These are phyloP conservation scores for Idaea straminata DNA, from an alignment of 2,888 invertebrate genomes.

Conservation along the genomic window DNA sequence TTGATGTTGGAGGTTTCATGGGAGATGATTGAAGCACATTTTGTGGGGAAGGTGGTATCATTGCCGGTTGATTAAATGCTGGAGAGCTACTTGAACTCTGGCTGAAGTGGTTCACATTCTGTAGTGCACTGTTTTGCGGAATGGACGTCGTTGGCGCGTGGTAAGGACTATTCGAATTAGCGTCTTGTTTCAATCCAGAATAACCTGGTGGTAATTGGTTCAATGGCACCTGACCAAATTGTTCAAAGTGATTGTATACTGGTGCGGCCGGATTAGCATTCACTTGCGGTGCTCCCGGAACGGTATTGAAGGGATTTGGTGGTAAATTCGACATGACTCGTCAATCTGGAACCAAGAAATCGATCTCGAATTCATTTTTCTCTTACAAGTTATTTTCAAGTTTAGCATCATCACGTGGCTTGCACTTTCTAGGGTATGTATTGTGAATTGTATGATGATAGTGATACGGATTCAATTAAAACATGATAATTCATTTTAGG, in stretches of 20 bases:
- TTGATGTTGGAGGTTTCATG: slow-evolving; percentile 38
- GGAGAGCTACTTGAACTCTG: slow-evolving; percentile 70
- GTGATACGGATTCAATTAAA: slow-evolving; percentile 58
- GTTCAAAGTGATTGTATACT: slow-evolving; percentile 48
- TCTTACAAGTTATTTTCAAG: not conserved
- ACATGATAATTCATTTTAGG: slow-evolving; percentile 69
- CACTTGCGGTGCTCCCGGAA: slow-evolving; percentile 48
- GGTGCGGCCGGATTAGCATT: slow-evolving; percentile 51
- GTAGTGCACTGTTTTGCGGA: slow-evolving; percentile 44
- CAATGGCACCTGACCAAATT: slow-evolving; percentile 52
- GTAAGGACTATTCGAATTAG: slow-evolving; percentile 62
- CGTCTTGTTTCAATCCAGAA: slow-evolving; percentile 57
- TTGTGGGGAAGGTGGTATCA: slow-evolving; percentile 44
- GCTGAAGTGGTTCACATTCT: slow-evolving; percentile 56
- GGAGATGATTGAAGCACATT: slow-evolving; percentile 54
- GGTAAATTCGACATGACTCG: slow-evolving; percentile 72
- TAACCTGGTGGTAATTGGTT: slow-evolving; percentile 59
- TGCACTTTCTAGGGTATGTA: slow-evolving; percentile 43
- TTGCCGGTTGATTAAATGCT: slow-evolving; percentile 65
- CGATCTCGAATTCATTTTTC: not conserved
- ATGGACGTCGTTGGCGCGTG: slow-evolving; percentile 37
- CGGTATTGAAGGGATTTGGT: slow-evolving; percentile 63
- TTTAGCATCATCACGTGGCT: slow-evolving; percentile 10
- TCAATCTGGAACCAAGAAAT: slow-evolving; percentile 55
- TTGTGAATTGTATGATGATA: slow-evolving; percentile 54